Evolutionary conservation across 2,797 vertebrate genomes (phyloP).

Genomic region (Poecilia gillii): DNA sequence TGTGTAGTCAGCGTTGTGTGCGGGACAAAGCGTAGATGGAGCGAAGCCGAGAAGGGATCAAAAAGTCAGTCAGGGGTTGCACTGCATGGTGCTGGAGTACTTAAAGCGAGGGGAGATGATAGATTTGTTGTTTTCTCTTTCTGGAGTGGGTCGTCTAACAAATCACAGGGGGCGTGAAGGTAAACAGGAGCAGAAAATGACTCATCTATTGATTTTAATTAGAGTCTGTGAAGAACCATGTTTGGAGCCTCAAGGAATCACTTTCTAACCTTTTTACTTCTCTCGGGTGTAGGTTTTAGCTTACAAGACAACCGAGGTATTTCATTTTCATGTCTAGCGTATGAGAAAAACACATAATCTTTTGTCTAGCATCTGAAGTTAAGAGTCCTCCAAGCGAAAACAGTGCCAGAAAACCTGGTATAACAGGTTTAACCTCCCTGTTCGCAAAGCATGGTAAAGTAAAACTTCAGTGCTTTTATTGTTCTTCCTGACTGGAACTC

Average conservation of each 20-base stretch:
- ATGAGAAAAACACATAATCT: slow-evolving; percentile 1
- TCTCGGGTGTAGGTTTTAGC: not conserved
- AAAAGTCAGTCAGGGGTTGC: slow-evolving; percentile 40
- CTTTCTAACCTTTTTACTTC: not conserved
- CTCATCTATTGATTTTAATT: slow-evolving; percentile 33
- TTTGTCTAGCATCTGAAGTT: not conserved
- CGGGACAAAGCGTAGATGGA: slow-evolving; percentile 39
- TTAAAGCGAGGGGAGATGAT: slow-evolving; percentile 51
- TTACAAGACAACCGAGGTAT: not conserved
- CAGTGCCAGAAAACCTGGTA: slow-evolving; percentile 21
- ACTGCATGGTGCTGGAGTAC: slow-evolving; percentile 27
- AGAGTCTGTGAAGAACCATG: slow-evolving; percentile 17
- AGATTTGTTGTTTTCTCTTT: slow-evolving; percentile 65
- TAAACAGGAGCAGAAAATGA: slow-evolving; percentile 29
- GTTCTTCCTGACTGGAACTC: slow-evolving; percentile 20
- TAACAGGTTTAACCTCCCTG: slow-evolving; percentile 56
- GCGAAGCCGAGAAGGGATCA: slow-evolving; percentile 38
- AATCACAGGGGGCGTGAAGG: slow-evolving; percentile 49
- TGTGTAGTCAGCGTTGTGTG: slow-evolving; percentile 23
- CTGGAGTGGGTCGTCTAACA: slow-evolving; percentile 43
- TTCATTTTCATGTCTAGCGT: not conserved
- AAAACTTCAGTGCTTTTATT: slow-evolving; percentile 30
- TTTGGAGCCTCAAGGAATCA: slow-evolving; percentile 3
- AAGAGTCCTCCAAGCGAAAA: slow-evolving; percentile 1
- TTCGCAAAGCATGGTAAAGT: slow-evolving; percentile 3